Conservation (phyloP, 2,888 invertebrate genomes). For the Agriopis marginaria region DNA sequence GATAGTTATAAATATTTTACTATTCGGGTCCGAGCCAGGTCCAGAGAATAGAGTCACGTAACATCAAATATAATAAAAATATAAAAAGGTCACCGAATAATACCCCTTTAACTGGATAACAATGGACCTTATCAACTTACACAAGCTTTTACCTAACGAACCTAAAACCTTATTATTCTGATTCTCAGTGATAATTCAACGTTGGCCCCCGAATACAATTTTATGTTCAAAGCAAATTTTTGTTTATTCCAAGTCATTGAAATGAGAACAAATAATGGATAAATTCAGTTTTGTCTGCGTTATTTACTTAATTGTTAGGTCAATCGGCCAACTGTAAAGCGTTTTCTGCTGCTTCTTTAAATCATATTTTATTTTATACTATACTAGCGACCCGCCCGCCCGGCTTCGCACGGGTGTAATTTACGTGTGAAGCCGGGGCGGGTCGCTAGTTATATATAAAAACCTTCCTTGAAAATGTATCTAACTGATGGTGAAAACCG, state of each 20-base stretch:
- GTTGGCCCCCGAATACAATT: conserved; percentile 11
- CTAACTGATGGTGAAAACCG: too few species aligned
- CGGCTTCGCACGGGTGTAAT: too few species aligned
- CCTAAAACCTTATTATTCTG: conserved; percentile 21
- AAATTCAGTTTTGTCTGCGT: conserved; percentile 13
- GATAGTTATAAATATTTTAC: not conserved
- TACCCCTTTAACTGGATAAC: conserved; percentile 2
- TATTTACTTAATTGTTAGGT: conserved; percentile 16
- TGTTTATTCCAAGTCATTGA: conserved; percentile 20
- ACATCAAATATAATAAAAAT: conserved; percentile 6
- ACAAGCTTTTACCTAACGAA: conserved; percentile 22
- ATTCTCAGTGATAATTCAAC: conserved; percentile 15
- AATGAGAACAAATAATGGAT: conserved; percentile 23
- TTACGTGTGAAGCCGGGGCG: too few species aligned
- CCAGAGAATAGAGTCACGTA: conserved; percentile 3
- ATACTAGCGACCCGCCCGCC: too few species aligned
- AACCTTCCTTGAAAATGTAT: too few species aligned
- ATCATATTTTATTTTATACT: too few species aligned
- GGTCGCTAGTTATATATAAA: too few species aligned
- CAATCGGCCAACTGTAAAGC: conserved; percentile 1
- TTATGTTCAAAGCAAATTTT: conserved; percentile 19
- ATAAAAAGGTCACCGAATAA: conserved; percentile 7
- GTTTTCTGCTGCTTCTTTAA: too few species aligned
- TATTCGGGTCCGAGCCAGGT: not conserved
- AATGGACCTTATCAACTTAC: conserved; percentile 16